Conservation (phyloP, 2,113 vertebrate genomes). For the Scomber colias region DNA sequence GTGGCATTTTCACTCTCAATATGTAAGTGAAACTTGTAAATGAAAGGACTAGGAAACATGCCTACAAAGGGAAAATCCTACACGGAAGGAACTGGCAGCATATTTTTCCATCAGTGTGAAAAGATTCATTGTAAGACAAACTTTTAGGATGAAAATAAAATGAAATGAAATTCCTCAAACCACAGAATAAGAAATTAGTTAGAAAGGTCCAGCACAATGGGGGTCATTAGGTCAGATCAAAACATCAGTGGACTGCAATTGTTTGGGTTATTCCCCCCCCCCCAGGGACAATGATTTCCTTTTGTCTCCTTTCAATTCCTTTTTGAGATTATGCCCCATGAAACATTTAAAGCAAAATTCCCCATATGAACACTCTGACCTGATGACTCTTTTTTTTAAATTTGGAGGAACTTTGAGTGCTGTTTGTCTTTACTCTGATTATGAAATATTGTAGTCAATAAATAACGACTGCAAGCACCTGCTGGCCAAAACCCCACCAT, state of each 20-base stretch:
- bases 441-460: no score
- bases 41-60: neutral
- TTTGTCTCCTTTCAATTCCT: neutral
- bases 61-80: neutral
- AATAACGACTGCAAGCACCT: no score
- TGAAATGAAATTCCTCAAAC: neutral
- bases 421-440: no score
- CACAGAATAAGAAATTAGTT: neutral
- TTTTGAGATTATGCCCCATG: no score
- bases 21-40: neutral
- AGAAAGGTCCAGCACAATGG: neutral
- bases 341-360: no score
- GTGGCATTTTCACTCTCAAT: no score
- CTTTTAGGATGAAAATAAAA: neutral
- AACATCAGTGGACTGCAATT: neutral
- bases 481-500: no score
- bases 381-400: no score
- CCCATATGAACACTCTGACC: no score
- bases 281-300: neutral
- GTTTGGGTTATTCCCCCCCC: fast-evolving
- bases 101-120: neutral
- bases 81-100: neutral
- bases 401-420: no score
- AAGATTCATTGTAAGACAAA: neutral
- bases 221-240: neutral